phyloP scores from a whole-genome alignment of 2,113 vertebrate species.

The Cinclus mexicanus region DNA sequence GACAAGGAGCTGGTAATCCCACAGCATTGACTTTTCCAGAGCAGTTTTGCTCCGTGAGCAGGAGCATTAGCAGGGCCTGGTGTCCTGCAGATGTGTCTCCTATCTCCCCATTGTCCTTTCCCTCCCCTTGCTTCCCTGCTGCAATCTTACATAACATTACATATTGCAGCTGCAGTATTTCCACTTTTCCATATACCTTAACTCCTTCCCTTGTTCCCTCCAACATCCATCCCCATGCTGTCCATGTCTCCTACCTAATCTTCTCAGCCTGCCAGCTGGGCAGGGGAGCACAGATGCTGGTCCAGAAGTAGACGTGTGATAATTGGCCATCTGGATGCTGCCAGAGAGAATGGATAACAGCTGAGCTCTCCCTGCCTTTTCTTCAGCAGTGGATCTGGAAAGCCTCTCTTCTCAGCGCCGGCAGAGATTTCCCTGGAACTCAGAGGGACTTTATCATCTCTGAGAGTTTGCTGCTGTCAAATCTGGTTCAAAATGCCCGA shows the following conservation, averaged over 20 bases:
- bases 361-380: constrained; percentile 47
- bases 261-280: constrained; percentile 46
- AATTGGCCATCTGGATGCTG: constrained; percentile 56
- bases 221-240: neutral
- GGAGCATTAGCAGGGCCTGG: neutral
- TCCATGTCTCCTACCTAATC: constrained; percentile 57
- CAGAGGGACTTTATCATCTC: constrained; percentile 43
- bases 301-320: constrained; percentile 66
- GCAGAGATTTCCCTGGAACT: constrained; percentile 53
- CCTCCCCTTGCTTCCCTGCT: neutral
- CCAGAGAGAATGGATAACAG: constrained; percentile 60
- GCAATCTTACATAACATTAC: constrained; percentile 35
- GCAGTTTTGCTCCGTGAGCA: neutral
- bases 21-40: neutral
- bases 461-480: neutral
- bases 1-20: neutral
- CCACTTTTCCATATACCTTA: neutral
- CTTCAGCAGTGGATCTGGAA: constrained; percentile 32
- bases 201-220: neutral
- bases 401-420: neutral
- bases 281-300: constrained; percentile 10
- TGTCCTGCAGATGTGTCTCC: constrained; percentile 28
- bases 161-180: constrained; percentile 31
- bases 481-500: constrained; percentile 24
- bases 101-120: neutral